Base-by-base conservation (phyloP, 2,797 vertebrate genomes). In the Betta splendens region DNA sequence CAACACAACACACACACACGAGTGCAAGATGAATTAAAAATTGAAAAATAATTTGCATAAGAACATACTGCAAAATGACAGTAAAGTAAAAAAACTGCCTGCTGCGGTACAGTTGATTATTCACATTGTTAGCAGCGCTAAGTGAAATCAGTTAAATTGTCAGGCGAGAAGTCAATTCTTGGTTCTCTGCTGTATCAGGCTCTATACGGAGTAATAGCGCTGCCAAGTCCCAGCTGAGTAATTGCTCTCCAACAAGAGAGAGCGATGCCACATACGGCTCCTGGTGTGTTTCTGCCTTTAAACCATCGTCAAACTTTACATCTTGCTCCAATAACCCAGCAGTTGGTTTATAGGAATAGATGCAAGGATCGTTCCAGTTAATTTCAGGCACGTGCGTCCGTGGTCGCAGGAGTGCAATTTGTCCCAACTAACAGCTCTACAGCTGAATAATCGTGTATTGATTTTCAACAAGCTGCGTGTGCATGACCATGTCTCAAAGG, bases 171-270 rank as follows among this genome's bases (percentile, higher is more conserved):
- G 35, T 62, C 37, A 21, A 15, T 35, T 35, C 5, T 45, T 49
- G 21, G 36, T 31, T 32, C 33, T 20, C 46, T 1, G 3, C 42
- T 52, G 57, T 50, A 36, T 40, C 16, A 39, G 10, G 26, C 8
- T 56, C 63, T 65, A 11, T 26, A 7, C 5, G 28, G 17, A 64
- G 56, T 21, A 37, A 4, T 21, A 21, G 36, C 18, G 9, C 23
- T 32, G 25, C 49, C 16, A 47, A 21, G 60, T 40, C 37, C 49
- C 47, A 52, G 23, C 62, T 57, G 58, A 64, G 40, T 50, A 57
- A 75, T 51, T 53, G 38, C 50, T 59, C 26, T 63, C 49, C 51
- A 37, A 29, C 23, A n/a, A 21, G 39, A 64, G 51, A 49, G 33
- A 50, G 40, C 1, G 18, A 59, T n/a, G 40, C 54, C 64, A 59